Base-by-base conservation (phyloP, 1,140 invertebrate species). In the Heliconius hewitsoni region DNA sequence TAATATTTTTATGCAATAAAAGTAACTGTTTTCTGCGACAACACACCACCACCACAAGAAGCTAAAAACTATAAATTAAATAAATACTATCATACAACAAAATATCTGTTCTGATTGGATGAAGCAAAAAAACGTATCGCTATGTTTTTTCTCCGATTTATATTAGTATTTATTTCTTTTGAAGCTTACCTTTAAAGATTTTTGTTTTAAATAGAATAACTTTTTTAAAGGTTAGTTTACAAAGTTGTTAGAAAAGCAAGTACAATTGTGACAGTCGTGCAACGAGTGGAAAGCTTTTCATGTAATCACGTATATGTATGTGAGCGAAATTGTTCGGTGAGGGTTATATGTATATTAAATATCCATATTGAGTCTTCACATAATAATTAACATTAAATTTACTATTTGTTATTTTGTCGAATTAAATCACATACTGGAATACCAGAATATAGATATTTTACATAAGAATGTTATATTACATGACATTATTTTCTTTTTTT, bases 191-290 rank as follows among this genome's bases (percentile, higher is more conserved):
- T 57, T 57, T 57, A 23, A 60, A 9, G 50, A 6, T 8, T 3
- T 4, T 55, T 60, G 11, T 66, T 66, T 27, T 6, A 18, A 30
- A 8, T 23, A n/a, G 9, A 23, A 60, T 23, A 1, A 27, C 8
- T 11, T 23, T 3, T 9, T 60, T 27, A 60, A 8, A 66, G 13
- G 27, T 66, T 66, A 66, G 60, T 66, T 66, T 30, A 66, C 23
- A 30, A 30, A 8, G 9, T 66, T 66, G 60, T 66, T 66, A 66
- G 23, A 66, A 30, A 66, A 46, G 13, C 37, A 19, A 75, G n/a
- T 37, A 39, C 70, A 66, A 79, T 80, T 83, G 82, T 83, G 82
- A 83, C 82, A 83, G 82, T 78, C 82, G 76, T 83, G 82, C 82
- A 70, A 46, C 42, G 71, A 73, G 42, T 78, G 23, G 16, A 13